These are phyloP conservation scores for Tangara arthus DNA, from an alignment of 2,797 vertebrate genomes.

Conservation along the genomic window DNA sequence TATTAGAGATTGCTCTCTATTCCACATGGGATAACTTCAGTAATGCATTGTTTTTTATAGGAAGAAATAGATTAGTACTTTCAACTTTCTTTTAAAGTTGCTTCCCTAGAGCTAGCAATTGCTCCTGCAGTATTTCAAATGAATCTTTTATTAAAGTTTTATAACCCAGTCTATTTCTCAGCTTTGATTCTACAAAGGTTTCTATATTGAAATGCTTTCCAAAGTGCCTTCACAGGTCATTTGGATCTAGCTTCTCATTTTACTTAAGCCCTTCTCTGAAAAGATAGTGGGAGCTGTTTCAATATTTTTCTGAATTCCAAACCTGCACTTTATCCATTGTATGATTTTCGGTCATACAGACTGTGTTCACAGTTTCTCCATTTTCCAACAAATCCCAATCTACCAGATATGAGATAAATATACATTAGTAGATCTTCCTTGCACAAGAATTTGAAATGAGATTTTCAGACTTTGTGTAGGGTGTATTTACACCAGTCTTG, in stretches of 20 bases:
- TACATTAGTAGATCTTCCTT: not conserved
- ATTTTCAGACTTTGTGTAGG: not conserved
- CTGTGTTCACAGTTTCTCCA: not conserved
- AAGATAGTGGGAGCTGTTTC: not conserved
- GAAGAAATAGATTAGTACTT: slow-evolving; percentile 50
- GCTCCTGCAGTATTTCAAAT: slow-evolving; percentile 19
- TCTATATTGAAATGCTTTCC: slow-evolving; percentile 8
- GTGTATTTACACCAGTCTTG: not conserved
- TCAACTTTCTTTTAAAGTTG: slow-evolving; percentile 47
- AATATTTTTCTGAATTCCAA: not conserved
- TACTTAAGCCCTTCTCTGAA: not conserved
- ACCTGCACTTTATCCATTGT: not conserved
- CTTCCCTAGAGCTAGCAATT: slow-evolving; percentile 44
- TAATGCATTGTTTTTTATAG: slow-evolving; percentile 53
- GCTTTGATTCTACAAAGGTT: slow-evolving; percentile 32
- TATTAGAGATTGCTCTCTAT: slow-evolving; percentile 31
- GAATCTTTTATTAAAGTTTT: slow-evolving; percentile 55
- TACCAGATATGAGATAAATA: not conserved
- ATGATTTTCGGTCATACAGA: not conserved
- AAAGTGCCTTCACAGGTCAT: slow-evolving; percentile 36
- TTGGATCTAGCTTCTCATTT: slow-evolving; percentile 2
- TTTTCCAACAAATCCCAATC: not conserved
- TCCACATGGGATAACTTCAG: slow-evolving; percentile 39
- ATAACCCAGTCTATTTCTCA: slow-evolving; percentile 11
- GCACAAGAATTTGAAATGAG: not conserved